Percentiles rank a stretch among this genome's conserved stretches.
phyloP scores from a whole-genome alignment of 2,797 vertebrate species.

The Poecilia picta region DNA sequence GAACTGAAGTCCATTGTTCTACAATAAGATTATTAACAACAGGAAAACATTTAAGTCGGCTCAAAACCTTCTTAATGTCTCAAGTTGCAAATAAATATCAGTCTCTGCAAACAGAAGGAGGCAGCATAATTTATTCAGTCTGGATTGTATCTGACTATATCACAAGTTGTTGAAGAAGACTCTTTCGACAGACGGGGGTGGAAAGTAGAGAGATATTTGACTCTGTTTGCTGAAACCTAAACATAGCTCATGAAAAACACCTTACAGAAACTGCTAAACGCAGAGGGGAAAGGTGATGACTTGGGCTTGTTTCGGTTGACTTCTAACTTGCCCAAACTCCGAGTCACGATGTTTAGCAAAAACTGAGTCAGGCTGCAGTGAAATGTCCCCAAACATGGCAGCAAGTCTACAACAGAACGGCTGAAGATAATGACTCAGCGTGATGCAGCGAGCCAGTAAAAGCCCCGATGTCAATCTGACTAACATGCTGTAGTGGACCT shows the following conservation, averaged over 20 bases:
- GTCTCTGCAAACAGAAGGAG: background rate
- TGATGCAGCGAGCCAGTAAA: background rate
- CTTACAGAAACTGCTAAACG: background rate
- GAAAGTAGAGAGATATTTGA: background rate
- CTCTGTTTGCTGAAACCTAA: background rate
- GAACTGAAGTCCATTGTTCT: background rate
- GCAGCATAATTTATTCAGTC: too few species aligned
- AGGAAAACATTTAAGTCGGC: background rate
- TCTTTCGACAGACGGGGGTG: too few species aligned
- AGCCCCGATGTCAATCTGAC: background rate
- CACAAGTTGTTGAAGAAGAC: background rate
- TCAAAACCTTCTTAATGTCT: background rate
- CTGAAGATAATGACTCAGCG: background rate
- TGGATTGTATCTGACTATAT: background rate
- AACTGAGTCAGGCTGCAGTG: background rate
- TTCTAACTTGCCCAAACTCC: too few species aligned
- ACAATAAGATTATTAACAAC: background rate
- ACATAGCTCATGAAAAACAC: background rate
- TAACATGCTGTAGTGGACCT: background rate
- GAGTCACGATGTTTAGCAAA: background rate
- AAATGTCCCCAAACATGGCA: background rate
- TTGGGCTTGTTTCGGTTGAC: background rate
- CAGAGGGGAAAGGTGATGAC: background rate
- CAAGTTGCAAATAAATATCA: background rate
- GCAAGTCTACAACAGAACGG: background rate